Conservation (phyloP, 2,888 invertebrate species). For the Aphodius sticticus region DNA sequence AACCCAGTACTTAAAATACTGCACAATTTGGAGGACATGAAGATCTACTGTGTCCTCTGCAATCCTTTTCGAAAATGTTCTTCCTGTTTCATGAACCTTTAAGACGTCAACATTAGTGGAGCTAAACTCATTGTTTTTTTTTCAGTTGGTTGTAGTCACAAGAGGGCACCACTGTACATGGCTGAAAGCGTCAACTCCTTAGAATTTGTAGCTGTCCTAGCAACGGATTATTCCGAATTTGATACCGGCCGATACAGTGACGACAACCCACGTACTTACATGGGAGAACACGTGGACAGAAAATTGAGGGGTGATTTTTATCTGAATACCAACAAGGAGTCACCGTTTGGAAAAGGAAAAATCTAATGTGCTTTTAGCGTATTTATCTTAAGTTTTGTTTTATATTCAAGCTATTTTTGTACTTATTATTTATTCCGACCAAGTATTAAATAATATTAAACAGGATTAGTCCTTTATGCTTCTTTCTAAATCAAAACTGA, state of each 20-base stretch:
- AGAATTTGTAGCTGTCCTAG: background rate
- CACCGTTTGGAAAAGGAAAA: constrained; percentile 30
- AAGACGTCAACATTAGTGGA: too few species aligned
- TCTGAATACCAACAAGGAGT: constrained; percentile 28
- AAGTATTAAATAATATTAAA: too few species aligned
- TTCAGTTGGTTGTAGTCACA: constrained; percentile 68
- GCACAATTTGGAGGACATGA: too few species aligned
- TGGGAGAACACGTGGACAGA: constrained; percentile 32
- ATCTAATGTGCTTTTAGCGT: background rate
- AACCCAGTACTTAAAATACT: too few species aligned
- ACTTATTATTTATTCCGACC: too few species aligned
- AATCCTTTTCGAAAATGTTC: too few species aligned
- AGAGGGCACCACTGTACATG: constrained; percentile 37
- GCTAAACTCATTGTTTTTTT: constrained; percentile 15
- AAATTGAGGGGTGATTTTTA: constrained; percentile 28
- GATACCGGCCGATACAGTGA: constrained; percentile 9
- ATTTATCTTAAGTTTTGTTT: too few species aligned
- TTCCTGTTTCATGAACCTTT: too few species aligned
- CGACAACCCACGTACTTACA: constrained; percentile 15
- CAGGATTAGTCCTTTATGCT: too few species aligned
- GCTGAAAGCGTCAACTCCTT: constrained; percentile 38
- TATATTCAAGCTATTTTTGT: too few species aligned
- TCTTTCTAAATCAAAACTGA: too few species aligned
- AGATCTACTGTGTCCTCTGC: too few species aligned
- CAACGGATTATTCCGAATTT: constrained; percentile 14